Evolutionary conservation across 1,140 invertebrate genomes (phyloP).

Genomic region (Belonocnema kinseyi): DNA sequence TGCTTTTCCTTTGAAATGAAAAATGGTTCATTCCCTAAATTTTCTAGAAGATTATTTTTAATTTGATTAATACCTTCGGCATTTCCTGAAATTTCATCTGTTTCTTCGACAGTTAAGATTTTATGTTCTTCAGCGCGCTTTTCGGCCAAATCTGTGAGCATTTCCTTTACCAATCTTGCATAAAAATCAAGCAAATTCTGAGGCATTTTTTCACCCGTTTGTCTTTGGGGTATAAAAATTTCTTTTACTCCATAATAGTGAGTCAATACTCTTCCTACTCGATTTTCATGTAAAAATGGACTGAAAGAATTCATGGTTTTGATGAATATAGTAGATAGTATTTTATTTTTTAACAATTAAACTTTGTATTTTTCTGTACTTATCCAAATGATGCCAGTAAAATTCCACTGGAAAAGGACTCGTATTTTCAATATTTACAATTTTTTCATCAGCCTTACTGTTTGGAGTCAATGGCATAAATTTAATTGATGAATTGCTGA

Average conservation of each 20-base stretch:
- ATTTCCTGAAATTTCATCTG: background rate
- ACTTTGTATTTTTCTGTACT: constrained; percentile 56
- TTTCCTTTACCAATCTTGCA: constrained; percentile 47
- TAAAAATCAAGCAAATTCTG: constrained; percentile 57
- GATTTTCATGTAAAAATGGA: constrained; percentile 51
- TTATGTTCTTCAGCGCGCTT: background rate
- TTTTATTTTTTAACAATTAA: background rate
- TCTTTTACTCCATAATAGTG: constrained; percentile 61
- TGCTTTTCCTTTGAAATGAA: background rate
- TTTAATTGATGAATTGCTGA: constrained; percentile 56
- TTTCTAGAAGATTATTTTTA: background rate
- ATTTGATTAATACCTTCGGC: background rate
- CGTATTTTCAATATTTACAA: constrained; percentile 68
- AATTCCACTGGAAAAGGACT: constrained; percentile 67
- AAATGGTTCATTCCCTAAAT: background rate
- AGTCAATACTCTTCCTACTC: constrained; percentile 52
- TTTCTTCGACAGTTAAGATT: background rate
- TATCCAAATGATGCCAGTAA: constrained; percentile 72
- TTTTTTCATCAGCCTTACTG: constrained; percentile 48
- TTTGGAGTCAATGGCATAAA: constrained; percentile 69
- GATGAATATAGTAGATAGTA: constrained; percentile 1
- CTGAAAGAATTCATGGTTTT: constrained; percentile 45
- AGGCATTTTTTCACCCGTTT: constrained; percentile 50
- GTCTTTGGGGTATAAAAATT: constrained; percentile 60
- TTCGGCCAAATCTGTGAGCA: constrained; percentile 35